These are phyloP conservation scores for Trichomalopsis sarcophagae DNA, from an alignment of 1,140 invertebrate genomes.

Conservation along the genomic window DNA sequence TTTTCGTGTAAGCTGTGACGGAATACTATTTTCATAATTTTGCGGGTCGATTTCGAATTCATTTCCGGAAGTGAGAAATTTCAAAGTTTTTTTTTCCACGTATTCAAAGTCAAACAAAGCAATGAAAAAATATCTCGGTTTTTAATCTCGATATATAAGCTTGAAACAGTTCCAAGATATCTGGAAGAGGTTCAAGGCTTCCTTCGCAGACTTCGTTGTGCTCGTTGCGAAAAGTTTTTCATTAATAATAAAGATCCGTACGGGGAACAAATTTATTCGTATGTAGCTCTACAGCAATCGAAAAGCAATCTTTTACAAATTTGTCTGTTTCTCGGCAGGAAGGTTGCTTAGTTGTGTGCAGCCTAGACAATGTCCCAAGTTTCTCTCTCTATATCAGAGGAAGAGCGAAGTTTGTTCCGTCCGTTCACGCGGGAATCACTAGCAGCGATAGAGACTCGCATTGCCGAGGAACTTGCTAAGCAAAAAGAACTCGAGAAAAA, in stretches of 20 bases:
- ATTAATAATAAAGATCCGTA: too few species aligned
- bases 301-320: neutral
- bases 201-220: too few species aligned
- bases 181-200: too few species aligned
- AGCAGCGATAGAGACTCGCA: conserved; percentile 93
- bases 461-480: conserved; percentile 95
- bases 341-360: conserved; percentile 75
- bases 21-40: neutral
- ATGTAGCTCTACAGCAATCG: neutral
- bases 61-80: neutral
- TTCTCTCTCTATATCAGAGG: conserved; percentile 92
- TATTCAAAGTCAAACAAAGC: too few species aligned
- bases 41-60: neutral
- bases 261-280: neutral
- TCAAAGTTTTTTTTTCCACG: neutral
- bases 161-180: too few species aligned
- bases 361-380: conserved; percentile 87
- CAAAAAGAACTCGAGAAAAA: conserved; percentile 97
- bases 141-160: too few species aligned
- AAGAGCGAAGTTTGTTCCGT: conserved; percentile 96
- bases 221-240: too few species aligned
- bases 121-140: too few species aligned
- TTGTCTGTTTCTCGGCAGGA: conserved; percentile 59
- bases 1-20: neutral
- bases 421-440: conserved; percentile 98